Base-by-base conservation (phyloP, 1,140 invertebrate genomes). In the Trichogramma pretiosum region DNA sequence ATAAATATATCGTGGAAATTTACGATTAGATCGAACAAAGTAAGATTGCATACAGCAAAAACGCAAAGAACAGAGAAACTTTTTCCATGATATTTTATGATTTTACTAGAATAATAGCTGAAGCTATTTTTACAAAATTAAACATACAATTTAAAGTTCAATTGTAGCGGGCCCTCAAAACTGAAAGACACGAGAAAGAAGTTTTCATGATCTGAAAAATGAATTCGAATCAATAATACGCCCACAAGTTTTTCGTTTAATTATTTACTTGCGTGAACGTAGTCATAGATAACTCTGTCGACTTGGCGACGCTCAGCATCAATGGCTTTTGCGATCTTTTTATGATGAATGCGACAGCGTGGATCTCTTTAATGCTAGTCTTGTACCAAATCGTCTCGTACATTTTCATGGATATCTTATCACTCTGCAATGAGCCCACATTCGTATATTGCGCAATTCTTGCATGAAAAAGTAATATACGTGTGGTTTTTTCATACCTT, bases 191-290 rank as follows among this genome's bases (percentile, higher is more conserved):
- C 1, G 42, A 45, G 28, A 35, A 36, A 23, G 42, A 45, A 30
- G 42, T 35, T 35, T 45, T 45, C 17, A 45, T 35, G 9, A 35
- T 45, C 42, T 45, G 33, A 23, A 45, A 45, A 24, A 24, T 2
- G 21, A 7, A 21, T 28, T 28, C 11, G n/a, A n/a, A 28, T 28
- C 11, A 28, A 28, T 28, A 5, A 7, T 5, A 28, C 24, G 5
- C 11, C 5, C 24, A 28, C 11, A 11, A 28, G 5, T 28, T 28
- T 7, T 28, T 7, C 11, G 5, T 28, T 28, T 43, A 43, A 21
- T 17, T 44, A 33, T 13, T 43, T 33, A 43, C 41, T 10, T 2
- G 2, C n/a, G 28, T 13, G n/a, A 43, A 43, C 4, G 13, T 33
- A 13, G 13, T 3, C 5, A 10, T 14, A 8, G 41, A 43, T 22